Conservation (phyloP, 92 coral and sea anemone genomes). For the Epizoanthus stellaris region DNA sequence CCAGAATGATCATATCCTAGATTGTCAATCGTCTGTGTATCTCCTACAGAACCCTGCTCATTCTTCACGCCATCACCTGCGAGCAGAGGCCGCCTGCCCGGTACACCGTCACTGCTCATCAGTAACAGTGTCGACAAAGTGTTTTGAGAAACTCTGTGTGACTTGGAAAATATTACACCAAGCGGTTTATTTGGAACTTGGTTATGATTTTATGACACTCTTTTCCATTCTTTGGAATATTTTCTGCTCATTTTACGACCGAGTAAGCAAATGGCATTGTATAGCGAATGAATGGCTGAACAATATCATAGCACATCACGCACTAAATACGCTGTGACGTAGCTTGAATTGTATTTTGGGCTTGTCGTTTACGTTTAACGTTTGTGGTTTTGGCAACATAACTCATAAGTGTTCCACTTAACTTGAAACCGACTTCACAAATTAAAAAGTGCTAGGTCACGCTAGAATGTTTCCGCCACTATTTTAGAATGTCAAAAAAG, state of each 20-base stretch:
- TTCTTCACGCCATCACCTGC: no score
- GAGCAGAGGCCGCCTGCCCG: no score
- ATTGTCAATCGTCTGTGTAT: neutral
- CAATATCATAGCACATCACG: constrained; percentile 32
- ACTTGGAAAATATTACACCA: neutral
- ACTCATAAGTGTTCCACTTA: neutral
- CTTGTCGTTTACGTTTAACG: constrained; percentile 11
- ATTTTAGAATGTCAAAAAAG: no score
- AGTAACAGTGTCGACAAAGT: no score
- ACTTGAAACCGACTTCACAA: neutral
- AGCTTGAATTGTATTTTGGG: constrained; percentile 15
- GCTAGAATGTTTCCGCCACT: neutral
- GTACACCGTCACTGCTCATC: no score
- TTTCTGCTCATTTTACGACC: constrained; percentile 42
- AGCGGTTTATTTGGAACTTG: neutral
- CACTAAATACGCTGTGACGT: constrained; percentile 27
- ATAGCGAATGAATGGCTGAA: neutral
- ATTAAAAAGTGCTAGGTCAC: constrained; percentile 31
- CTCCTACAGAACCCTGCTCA: no score
- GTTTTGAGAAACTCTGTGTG: no score
- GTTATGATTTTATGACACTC: constrained; percentile 3
- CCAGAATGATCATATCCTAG: constrained; percentile 3
- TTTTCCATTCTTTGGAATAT: constrained; percentile 11
- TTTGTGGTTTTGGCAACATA: neutral
- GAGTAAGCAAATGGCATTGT: constrained; percentile 19